Evolutionary conservation across 2,113 vertebrate genomes (phyloP), one percentile per base, ranked within the genome.

Genomic region (human): DNA sequence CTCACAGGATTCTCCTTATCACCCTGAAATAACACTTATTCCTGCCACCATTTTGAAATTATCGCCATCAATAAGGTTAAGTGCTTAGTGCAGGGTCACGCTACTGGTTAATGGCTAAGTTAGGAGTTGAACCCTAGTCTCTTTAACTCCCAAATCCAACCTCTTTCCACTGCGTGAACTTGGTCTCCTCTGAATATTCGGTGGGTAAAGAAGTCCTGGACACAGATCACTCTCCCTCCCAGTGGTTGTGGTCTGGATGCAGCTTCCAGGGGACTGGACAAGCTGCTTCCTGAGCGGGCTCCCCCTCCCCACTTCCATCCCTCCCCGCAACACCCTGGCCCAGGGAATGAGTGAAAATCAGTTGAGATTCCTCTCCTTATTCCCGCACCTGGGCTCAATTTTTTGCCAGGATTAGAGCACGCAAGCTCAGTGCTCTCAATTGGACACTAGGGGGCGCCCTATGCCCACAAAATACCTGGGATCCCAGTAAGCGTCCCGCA

Each of bases 381-480:
- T 50, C 8, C 17, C 0, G 5, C 13, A 6, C 4, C 14, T 9
- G 22, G 7, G 35, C 16, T 43, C 78, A 0, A 0, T 38, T 89
- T 59, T 55, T 23, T 23, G 85, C 38, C 81, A 43, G 4, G 5
- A 57, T 45, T 23, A 32, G 81, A 80, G 4, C 13, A 12, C 3
- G n/a, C 23, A 23, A 92, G 16, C 5, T 22, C 68, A 76, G 14
- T 84, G 50, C 59, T 81, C n/a, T 10, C 40, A 61, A 2, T 9
- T 59, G 55, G 76, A 45, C 97, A 80, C 83, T 30, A 96, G 96
- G 59, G 59, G 96, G 90, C 70, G 23, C 64, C 22, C 1, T 25
- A 22, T 35, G 48, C 72, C 68, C 80, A 88, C n/a, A 93, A 70
- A 93, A 96, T 38, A 32, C 23, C 23, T 66, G 72, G 16, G 38